Evolutionary conservation across 1,140 invertebrate genomes (phyloP).

Genomic region (Drosophila dunni): DNA sequence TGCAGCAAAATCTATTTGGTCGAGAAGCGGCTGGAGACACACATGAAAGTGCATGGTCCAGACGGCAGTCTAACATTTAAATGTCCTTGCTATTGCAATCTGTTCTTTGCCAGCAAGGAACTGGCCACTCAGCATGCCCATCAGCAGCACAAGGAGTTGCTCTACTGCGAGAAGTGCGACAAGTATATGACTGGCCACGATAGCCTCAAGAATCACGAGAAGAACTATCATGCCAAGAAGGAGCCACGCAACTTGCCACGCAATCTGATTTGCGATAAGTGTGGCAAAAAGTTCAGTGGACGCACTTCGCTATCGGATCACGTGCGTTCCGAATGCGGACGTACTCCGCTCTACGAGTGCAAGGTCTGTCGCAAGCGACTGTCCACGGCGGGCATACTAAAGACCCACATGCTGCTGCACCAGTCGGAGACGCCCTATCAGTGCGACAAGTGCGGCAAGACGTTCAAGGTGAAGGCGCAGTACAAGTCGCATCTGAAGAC

Average conservation of each 20-base stretch:
- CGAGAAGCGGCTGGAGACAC: conserved; percentile 75
- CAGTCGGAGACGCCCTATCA: conserved; percentile 77
- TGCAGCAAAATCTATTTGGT: conserved; percentile 80
- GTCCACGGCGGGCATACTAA: conserved; percentile 82
- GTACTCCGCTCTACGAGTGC: conserved; percentile 79
- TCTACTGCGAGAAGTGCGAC: conserved; percentile 84
- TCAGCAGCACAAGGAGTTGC: conserved; percentile 75
- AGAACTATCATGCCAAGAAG: conserved; percentile 73
- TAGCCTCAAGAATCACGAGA: conserved; percentile 79
- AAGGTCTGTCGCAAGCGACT: conserved; percentile 82
- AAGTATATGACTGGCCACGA: conserved; percentile 84
- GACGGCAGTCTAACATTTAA: conserved; percentile 77
- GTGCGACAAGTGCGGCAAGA: conserved; percentile 84
- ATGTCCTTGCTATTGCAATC: conserved; percentile 84
- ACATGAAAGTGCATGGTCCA: conserved; percentile 74
- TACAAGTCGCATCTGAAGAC: conserved; percentile 90
- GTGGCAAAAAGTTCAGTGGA: conserved; percentile 84
- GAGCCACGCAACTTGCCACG: conserved; percentile 69
- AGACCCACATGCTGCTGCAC: conserved; percentile 84
- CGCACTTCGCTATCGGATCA: conserved; percentile 82
- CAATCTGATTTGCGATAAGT: conserved; percentile 84
- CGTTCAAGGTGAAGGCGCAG: conserved; percentile 85
- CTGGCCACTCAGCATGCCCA: conserved; percentile 78
- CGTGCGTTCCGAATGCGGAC: conserved; percentile 83
- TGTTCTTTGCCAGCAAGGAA: conserved; percentile 81